Evolutionary conservation across 2,113 vertebrate species (phyloP).

Genomic region (Odocoileus hemionus): DNA sequence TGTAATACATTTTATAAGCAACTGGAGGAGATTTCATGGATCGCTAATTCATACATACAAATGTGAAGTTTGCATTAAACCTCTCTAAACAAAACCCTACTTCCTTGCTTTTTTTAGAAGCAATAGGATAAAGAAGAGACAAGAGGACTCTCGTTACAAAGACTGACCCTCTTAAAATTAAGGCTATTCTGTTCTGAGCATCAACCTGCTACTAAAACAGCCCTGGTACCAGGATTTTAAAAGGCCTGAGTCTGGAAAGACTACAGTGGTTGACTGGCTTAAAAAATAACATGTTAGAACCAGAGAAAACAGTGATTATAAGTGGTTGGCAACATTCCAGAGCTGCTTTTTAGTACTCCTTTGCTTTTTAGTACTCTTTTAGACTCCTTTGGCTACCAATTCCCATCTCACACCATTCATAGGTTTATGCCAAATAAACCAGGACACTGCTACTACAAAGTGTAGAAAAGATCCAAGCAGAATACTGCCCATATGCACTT

Average conservation of each 20-base stretch:
- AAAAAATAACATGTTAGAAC: conserved; percentile 46
- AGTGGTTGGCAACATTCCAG: conserved; percentile 50
- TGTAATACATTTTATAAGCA: conserved; percentile 51
- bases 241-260: conserved; percentile 44
- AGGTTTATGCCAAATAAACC: conserved; percentile 29
- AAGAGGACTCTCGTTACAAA: conserved; percentile 42
- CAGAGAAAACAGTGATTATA: conserved; percentile 17
- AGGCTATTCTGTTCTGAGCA: conserved; percentile 42
- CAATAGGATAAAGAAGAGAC: conserved; percentile 12
- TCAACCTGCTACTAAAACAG: conserved; percentile 23
- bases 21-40: conserved; percentile 34
- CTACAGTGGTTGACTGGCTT: conserved; percentile 48
- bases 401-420: conserved; percentile 32
- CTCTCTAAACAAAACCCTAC: conserved; percentile 41
- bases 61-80: conserved; percentile 61
- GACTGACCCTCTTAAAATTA: conserved; percentile 49
- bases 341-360: not conserved
- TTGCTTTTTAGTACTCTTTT: conserved; percentile 8
- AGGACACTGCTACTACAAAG: not conserved
- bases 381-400: not conserved
- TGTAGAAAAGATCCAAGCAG: not conserved
- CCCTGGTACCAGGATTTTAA: conserved; percentile 25
- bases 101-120: conserved; percentile 48
- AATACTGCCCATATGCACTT: not conserved
- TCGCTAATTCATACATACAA: conserved; percentile 50